These are phyloP conservation scores for Taurulus bubalis DNA, from an alignment of 2,113 vertebrate genomes.

Conservation along the genomic window DNA sequence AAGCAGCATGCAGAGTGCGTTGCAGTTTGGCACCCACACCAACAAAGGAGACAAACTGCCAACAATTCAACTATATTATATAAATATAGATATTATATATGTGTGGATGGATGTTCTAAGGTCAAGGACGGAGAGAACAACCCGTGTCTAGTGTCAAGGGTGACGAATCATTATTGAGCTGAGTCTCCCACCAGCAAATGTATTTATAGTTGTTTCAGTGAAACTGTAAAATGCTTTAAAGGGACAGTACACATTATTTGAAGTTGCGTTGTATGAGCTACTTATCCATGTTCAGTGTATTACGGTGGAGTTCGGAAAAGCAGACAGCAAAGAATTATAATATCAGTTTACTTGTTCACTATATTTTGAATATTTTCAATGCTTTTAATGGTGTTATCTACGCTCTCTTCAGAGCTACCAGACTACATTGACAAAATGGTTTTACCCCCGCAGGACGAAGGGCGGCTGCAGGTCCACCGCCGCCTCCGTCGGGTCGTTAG, in stretches of 20 bases:
- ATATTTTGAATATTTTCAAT: background rate
- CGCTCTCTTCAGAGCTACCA: background rate
- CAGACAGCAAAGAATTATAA: background rate
- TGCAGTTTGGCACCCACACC: constrained; percentile 12
- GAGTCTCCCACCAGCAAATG: background rate
- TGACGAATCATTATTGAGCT: background rate
- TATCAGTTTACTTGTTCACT: background rate
- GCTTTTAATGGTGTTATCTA: background rate
- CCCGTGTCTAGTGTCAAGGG: background rate
- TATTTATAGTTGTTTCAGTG: too few species aligned
- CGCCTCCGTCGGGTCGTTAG: background rate
- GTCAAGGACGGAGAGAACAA: background rate
- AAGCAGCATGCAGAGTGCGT: constrained; percentile 27
- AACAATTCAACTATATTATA: too few species aligned
- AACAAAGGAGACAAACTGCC: constrained; percentile 22
- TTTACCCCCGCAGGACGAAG: background rate
- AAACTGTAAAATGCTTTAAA: background rate
- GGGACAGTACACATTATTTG: background rate
- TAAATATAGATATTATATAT: too few species aligned
- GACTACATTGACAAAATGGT: background rate
- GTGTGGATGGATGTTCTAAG: background rate
- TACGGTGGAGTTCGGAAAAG: too few species aligned
- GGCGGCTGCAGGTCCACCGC: background rate
- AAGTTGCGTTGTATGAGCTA: background rate
- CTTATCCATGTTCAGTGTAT: background rate